Conservation (phyloP, 2,113 vertebrate species). For the Myocastor coypus region DNA sequence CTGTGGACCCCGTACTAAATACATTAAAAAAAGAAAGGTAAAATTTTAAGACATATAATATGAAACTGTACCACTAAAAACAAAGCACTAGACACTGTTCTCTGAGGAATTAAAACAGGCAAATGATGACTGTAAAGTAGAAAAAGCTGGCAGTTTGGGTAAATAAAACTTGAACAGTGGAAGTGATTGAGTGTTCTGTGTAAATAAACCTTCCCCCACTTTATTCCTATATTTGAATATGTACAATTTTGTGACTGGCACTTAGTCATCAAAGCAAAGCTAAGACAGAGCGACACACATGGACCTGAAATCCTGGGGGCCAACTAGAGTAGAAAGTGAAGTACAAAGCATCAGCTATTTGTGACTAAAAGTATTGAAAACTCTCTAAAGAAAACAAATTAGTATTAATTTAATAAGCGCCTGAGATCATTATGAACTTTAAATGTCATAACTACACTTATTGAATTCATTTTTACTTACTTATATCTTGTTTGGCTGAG, state of each 20-base stretch:
- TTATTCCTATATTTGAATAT: background rate
- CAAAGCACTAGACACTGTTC: background rate
- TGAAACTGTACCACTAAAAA: background rate
- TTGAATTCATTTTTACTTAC: background rate
- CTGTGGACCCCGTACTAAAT: too few relatives aligned
- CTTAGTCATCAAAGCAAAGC: background rate
- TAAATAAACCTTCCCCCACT: background rate
- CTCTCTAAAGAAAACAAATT: background rate
- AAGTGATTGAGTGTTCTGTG: background rate
- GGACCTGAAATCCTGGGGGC: background rate
- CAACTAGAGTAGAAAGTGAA: background rate
- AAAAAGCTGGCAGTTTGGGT: background rate
- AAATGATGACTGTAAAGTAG: background rate
- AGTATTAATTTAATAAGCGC: background rate
- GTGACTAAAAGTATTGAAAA: background rate
- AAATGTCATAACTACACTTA: background rate
- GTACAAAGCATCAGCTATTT: background rate
- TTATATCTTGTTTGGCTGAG: background rate
- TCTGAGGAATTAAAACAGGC: background rate
- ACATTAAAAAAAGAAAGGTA: background rate
- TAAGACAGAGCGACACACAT: background rate
- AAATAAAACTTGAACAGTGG: background rate
- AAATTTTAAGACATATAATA: background rate
- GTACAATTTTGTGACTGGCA: background rate
- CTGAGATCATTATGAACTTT: background rate